phyloP scores from a whole-genome alignment of 2,888 invertebrate species.

The Anorthoa munda region DNA sequence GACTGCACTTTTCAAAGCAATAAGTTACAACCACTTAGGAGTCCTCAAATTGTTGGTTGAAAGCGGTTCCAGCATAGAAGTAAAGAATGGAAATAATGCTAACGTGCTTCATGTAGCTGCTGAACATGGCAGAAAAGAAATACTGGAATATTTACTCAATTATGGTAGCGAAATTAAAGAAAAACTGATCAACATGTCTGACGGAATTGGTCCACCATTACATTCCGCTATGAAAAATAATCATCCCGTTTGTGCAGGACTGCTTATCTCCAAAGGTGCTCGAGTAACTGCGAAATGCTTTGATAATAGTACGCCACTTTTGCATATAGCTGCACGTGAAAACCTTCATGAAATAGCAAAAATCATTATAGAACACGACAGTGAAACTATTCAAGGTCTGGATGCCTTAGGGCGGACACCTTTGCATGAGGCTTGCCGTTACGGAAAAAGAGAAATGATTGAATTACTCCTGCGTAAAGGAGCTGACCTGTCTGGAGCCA shows the following conservation, averaged over 20 bases:
- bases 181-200: conserved; percentile 36
- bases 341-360: conserved; percentile 76
- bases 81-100: conserved; percentile 76
- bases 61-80: conserved; percentile 81
- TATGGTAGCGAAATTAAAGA: conserved; percentile 74
- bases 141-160: conserved; percentile 87
- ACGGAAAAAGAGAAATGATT: conserved; percentile 89
- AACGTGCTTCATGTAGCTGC: conserved; percentile 84
- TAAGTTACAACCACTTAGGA: conserved; percentile 77
- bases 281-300: conserved; percentile 20
- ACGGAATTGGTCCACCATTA: conserved; percentile 59
- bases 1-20: conserved; percentile 84
- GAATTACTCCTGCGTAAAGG: conserved; percentile 76
- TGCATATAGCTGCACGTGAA: conserved; percentile 79
- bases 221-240: conserved; percentile 64
- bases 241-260: conserved; percentile 74
- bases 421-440: conserved; percentile 80
- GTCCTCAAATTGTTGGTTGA: conserved; percentile 80
- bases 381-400: conserved; percentile 66
- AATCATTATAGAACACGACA: conserved; percentile 76
- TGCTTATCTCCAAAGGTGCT: conserved; percentile 68
- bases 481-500: conserved; percentile 69
- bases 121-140: conserved; percentile 85
- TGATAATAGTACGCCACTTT: conserved; percentile 31
- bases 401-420: conserved; percentile 41